phyloP scores from a whole-genome alignment of 2,888 invertebrate species.

The Drosophila parthenogenetica region DNA sequence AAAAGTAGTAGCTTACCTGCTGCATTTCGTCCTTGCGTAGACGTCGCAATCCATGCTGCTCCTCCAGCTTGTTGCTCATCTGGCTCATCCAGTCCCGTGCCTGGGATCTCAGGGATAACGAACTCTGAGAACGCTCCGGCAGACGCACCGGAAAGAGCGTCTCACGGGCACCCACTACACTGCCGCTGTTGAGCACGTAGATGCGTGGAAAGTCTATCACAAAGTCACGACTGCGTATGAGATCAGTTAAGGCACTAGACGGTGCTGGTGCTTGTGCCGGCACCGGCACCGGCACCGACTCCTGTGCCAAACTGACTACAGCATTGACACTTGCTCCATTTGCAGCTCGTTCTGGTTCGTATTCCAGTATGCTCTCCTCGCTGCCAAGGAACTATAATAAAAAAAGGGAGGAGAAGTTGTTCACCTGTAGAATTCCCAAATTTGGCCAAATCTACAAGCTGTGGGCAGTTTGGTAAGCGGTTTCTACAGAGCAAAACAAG shows the following conservation, averaged over 20 bases:
- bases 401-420: conserved; percentile 11
- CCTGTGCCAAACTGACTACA: conserved; percentile 14
- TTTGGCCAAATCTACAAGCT: conserved; percentile 29
- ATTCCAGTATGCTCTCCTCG: conserved; percentile 93
- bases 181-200: conserved; percentile 77
- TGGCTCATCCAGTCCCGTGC: conserved; percentile 75
- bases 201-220: conserved; percentile 82
- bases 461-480: conserved; percentile 9
- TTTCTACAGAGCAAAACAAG: conserved; percentile 43
- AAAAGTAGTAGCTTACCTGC: conserved; percentile 56
- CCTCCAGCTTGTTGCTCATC: conserved; percentile 81
- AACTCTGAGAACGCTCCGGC: conserved; percentile 84
- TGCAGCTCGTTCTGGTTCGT: conserved; percentile 86
- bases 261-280: conserved; percentile 19
- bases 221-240: conserved; percentile 81
- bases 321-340: conserved; percentile 10
- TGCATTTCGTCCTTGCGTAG: conserved; percentile 78
- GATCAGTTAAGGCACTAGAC: conserved; percentile 67
- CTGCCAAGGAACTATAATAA: conserved; percentile 90
- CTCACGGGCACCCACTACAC: conserved; percentile 72
- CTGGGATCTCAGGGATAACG: conserved; percentile 75
- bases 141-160: conserved; percentile 67
- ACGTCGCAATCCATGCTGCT: conserved; percentile 79
- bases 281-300: background rate
- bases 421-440: conserved; percentile 1